A percentile compares a stretch with the other conserved stretches of the same genome.
phyloP scores from a whole-genome alignment of 2,888 invertebrate species.

The Morpho helenor region DNA sequence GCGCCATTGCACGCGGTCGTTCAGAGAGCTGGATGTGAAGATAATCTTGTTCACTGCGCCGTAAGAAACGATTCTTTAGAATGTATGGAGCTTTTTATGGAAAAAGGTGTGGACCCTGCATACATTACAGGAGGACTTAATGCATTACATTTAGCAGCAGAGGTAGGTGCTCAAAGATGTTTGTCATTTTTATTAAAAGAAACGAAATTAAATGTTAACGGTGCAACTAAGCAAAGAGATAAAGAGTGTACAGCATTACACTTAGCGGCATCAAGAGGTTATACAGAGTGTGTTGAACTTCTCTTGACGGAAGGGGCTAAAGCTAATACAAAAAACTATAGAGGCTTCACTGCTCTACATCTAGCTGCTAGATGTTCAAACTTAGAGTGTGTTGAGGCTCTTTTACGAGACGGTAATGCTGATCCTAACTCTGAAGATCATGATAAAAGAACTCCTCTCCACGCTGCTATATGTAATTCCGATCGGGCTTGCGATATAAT shows the following conservation, averaged over 20 bases:
- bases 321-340: conserved; percentile 85
- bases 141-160: conserved; percentile 89
- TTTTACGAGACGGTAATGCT: conserved; percentile 86
- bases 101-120: conserved; percentile 86
- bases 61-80: conserved; percentile 89
- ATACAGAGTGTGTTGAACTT: conserved; percentile 88
- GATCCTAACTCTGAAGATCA: conserved; percentile 89
- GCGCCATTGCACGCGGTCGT: conserved; percentile 85
- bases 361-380: conserved; percentile 90
- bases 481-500: conserved; percentile 88
- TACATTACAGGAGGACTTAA: conserved; percentile 87
- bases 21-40: conserved; percentile 83
- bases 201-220: conserved; percentile 85
- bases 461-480: conserved; percentile 89
- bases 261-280: conserved; percentile 92
- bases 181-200: conserved; percentile 86
- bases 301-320: conserved; percentile 88
- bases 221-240: conserved; percentile 83
- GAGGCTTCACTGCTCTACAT: conserved; percentile 92
- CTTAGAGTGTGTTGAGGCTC: conserved; percentile 87
- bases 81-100: conserved; percentile 87
- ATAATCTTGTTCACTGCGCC: conserved; percentile 90
- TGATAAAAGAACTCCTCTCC: conserved; percentile 89
- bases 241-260: conserved; percentile 90
- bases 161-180: conserved; percentile 86